These are phyloP conservation scores for Drosophila sp. DNA, from an alignment of 1,140 invertebrate species.

Conservation along the genomic window DNA sequence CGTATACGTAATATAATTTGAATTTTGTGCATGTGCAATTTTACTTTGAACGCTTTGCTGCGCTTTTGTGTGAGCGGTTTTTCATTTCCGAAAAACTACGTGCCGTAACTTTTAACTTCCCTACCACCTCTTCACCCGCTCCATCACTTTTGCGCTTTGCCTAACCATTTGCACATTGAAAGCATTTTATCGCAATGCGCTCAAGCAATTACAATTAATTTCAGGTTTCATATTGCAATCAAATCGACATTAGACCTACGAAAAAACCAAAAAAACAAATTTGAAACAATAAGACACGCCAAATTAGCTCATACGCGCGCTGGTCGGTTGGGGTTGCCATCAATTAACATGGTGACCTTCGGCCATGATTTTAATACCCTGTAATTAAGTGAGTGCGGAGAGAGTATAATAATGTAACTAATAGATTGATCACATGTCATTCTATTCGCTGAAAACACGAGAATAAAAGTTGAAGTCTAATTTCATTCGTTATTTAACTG, in stretches of 20 bases:
- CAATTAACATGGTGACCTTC: constrained; percentile 51
- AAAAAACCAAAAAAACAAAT: background rate
- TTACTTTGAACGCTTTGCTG: constrained; percentile 36
- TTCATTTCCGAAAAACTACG: constrained; percentile 43
- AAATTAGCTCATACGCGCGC: constrained; percentile 48
- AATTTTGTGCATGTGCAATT: constrained; percentile 75
- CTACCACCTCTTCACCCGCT: background rate
- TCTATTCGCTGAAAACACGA: no score
- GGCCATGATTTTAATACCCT: constrained; percentile 8
- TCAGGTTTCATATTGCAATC: constrained; percentile 74
- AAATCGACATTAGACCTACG: constrained; percentile 51
- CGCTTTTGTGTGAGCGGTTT: constrained; percentile 24
- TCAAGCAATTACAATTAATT: constrained; percentile 71
- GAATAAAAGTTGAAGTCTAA: no score
- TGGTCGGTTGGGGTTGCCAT: constrained; percentile 19
- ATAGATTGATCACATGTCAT: no score
- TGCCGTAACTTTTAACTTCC: constrained; percentile 55
- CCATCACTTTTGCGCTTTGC: background rate
- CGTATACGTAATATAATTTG: constrained; percentile 78
- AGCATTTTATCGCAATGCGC: constrained; percentile 34
- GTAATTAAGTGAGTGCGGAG: background rate
- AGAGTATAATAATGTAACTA: background rate
- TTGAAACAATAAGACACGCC: constrained; percentile 16
- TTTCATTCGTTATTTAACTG: no score
- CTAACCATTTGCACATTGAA: constrained; percentile 18